These are phyloP conservation scores for Patella depressa DNA, from an alignment of 2,888 invertebrate species.

Conservation along the genomic window DNA sequence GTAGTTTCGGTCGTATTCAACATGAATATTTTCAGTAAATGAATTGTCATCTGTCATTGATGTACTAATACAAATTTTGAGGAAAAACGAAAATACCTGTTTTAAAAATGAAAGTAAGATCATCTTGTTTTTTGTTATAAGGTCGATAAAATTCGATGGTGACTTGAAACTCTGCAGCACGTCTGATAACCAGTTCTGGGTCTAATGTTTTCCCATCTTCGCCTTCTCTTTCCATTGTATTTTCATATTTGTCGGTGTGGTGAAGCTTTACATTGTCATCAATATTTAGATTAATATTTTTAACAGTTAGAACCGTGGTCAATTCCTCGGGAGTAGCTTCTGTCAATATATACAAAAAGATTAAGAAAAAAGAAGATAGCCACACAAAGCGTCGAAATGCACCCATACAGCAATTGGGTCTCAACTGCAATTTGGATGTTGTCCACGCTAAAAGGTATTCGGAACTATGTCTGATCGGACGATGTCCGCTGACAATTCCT, in stretches of 20 bases:
- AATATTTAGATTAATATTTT: slow-evolving; percentile 33
- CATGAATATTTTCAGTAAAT: too few relatives aligned
- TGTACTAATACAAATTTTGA: too few relatives aligned
- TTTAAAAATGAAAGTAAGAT: slow-evolving; percentile 36
- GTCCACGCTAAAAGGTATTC: too few relatives aligned
- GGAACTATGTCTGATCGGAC: too few relatives aligned
- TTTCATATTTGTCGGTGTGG: slow-evolving; percentile 41
- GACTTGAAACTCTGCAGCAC: slow-evolving; percentile 41
- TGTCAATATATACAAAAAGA: not conserved
- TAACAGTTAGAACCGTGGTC: slow-evolving; percentile 15
- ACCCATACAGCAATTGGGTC: too few relatives aligned
- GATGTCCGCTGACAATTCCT: too few relatives aligned
- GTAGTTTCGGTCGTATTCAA: too few relatives aligned
- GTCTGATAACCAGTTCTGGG: slow-evolving; percentile 73
- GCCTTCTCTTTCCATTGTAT: slow-evolving; percentile 11
- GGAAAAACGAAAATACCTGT: slow-evolving; percentile 26
- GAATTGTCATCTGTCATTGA: too few relatives aligned
- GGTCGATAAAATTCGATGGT: slow-evolving; percentile 37
- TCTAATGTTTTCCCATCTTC: not conserved
- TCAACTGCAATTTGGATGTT: too few relatives aligned
- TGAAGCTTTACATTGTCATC: slow-evolving; percentile 43
- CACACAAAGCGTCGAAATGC: too few relatives aligned
- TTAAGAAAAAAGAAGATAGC: too few relatives aligned
- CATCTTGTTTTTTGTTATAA: slow-evolving; percentile 29
- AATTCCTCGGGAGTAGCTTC: not conserved